Percentiles rank a stretch among this genome's conserved stretches.
Conservation (phyloP, 2,888 invertebrate species). For the Busseola fusca region DNA sequence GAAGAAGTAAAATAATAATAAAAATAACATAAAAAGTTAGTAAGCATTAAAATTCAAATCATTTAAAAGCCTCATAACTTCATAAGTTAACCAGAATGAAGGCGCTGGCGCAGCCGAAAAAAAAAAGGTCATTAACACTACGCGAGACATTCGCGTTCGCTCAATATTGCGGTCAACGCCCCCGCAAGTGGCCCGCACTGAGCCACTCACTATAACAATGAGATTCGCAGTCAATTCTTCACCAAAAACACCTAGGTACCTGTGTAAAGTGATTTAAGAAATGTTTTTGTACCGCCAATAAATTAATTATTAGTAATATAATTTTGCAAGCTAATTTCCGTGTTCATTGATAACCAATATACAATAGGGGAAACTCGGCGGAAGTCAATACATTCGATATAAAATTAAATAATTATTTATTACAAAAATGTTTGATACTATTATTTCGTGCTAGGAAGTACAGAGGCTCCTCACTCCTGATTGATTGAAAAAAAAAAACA, state of each 20-base stretch:
- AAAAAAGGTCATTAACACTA: conserved; percentile 89
- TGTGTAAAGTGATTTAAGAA: conserved; percentile 25
- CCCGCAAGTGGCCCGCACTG: conserved; percentile 77
- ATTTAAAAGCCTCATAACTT: conserved; percentile 28
- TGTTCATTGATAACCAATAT: background rate
- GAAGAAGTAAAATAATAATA: background rate
- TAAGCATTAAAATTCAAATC: conserved; percentile 20
- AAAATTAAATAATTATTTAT: background rate
- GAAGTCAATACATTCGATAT: background rate
- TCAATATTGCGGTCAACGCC: conserved; percentile 88
- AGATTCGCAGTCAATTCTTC: conserved; percentile 57
- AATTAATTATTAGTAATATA: background rate
- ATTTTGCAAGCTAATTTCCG: background rate
- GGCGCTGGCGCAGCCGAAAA: conserved; percentile 83
- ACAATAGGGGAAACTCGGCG: background rate
- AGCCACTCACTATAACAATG: conserved; percentile 64
- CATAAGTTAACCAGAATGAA: conserved; percentile 35
- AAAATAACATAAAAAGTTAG: background rate
- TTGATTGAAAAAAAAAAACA: background rate
- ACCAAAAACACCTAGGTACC: conserved; percentile 31
- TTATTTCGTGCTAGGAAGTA: background rate
- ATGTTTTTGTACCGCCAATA: conserved; percentile 1
- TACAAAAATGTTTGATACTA: background rate
- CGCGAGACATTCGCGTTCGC: conserved; percentile 88
- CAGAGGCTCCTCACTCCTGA: background rate